phyloP scores from a whole-genome alignment of 2,888 invertebrate species.

The Epistrophe eligans region DNA sequence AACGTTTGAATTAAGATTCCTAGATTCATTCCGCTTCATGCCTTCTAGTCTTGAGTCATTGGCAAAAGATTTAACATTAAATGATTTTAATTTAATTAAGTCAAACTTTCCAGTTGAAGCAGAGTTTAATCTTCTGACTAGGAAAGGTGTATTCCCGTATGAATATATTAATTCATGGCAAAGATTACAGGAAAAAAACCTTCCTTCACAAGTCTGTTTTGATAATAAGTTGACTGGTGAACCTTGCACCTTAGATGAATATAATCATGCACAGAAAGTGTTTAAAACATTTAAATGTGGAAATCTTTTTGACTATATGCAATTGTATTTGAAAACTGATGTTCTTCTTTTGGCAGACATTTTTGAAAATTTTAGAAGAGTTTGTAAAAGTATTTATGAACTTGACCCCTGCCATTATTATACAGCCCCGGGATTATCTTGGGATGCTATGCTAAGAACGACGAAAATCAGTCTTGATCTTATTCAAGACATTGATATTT shows the following conservation, averaged over 20 bases:
- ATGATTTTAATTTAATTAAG: neutral
- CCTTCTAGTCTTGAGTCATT: neutral
- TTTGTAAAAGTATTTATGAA: neutral
- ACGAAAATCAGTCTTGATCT: no score
- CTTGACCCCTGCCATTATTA: no score
- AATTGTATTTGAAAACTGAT: conserved; percentile 36
- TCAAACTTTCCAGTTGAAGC: neutral
- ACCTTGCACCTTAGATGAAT: neutral
- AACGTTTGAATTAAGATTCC: neutral
- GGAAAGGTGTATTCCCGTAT: neutral
- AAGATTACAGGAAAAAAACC: neutral
- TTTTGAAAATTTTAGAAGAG: conserved; percentile 33
- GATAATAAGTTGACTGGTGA: neutral
- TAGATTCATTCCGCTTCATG: neutral
- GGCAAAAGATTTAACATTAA: neutral
- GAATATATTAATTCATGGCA: neutral
- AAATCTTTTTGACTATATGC: conserved; percentile 7
- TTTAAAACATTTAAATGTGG: neutral
- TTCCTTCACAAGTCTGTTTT: neutral
- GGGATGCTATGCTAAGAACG: no score
- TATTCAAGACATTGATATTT: neutral
- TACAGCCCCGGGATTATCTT: no score
- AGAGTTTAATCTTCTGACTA: neutral
- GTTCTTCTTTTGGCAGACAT: conserved; percentile 38
- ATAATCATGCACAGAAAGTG: neutral